These are phyloP conservation scores for Notolepis coatsorum DNA, from an alignment of 2,797 vertebrate genomes.

Conservation along the genomic window DNA sequence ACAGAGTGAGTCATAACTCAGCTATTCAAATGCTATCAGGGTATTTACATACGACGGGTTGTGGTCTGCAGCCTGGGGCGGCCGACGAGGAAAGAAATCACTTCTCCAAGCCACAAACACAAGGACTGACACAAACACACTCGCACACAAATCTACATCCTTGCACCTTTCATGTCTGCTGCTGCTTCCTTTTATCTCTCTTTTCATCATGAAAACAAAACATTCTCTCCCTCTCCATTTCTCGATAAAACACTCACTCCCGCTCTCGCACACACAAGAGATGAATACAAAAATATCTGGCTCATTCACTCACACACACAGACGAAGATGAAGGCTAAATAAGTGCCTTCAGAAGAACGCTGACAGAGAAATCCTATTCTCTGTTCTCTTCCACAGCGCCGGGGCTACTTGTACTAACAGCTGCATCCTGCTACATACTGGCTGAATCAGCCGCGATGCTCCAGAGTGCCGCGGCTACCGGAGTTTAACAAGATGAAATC, in stretches of 20 bases:
- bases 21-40: slow-evolving; percentile 10
- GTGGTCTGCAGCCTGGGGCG: too few species aligned
- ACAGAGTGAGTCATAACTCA: neutral
- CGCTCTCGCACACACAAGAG: neutral
- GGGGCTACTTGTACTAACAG: slow-evolving; percentile 3
- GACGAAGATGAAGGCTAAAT: slow-evolving; percentile 46
- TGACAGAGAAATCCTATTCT: slow-evolving; percentile 65
- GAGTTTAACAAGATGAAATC: slow-evolving; percentile 43
- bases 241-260: slow-evolving; percentile 26
- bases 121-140: neutral
- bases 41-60: neutral
- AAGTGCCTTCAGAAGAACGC: slow-evolving; percentile 50
- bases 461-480: slow-evolving; percentile 48
- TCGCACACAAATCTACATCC: neutral
- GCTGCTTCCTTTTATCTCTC: neutral
- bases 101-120: neutral
- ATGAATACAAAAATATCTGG: slow-evolving; percentile 22
- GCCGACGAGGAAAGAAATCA: too few species aligned
- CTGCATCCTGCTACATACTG: slow-evolving; percentile 28
- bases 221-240: slow-evolving; percentile 17
- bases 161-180: neutral
- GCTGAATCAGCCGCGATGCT: slow-evolving; percentile 24
- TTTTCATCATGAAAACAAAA: slow-evolving; percentile 20
- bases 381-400: slow-evolving; percentile 37
- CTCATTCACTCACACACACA: slow-evolving; percentile 52